phyloP scores from a whole-genome alignment of 2,113 vertebrate species.

The Motacilla tschutschensis region DNA sequence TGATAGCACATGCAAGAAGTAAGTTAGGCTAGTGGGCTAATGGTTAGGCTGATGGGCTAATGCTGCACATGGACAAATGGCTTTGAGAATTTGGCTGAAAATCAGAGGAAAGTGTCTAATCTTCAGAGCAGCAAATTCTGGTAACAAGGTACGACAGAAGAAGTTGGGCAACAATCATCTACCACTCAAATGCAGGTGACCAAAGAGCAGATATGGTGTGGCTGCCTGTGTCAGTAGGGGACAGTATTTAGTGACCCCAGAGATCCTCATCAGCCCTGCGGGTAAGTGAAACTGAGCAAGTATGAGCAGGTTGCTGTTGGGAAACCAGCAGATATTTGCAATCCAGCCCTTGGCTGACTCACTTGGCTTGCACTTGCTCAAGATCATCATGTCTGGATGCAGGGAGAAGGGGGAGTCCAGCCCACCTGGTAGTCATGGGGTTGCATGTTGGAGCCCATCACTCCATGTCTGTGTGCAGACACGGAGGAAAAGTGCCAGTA shows the following conservation, averaged over 20 bases:
- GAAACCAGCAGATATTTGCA: neutral
- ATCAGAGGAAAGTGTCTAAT: neutral
- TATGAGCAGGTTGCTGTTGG: neutral
- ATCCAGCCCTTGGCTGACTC: neutral
- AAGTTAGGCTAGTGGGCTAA: neutral
- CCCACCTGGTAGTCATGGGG: rapidly evolving
- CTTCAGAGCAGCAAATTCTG: neutral
- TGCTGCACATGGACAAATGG: neutral
- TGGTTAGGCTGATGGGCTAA: neutral
- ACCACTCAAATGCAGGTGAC: neutral
- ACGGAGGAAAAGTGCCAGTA: neutral
- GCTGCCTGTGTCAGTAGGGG: neutral
- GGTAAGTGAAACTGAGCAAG: neutral
- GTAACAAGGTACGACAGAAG: neutral
- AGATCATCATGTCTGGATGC: neutral
- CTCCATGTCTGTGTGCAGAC: rapidly evolving
- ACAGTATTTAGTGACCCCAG: neutral
- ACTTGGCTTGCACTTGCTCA: neutral
- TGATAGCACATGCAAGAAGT: neutral
- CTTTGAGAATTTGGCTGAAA: neutral
- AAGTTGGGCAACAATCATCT: neutral
- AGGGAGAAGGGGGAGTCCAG: neutral
- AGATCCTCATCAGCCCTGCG: neutral
- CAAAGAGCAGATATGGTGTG: neutral
- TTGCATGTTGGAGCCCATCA: rapidly evolving